Base-by-base conservation (phyloP, 2,113 vertebrate genomes). In the Ammodytes marinus region DNA sequence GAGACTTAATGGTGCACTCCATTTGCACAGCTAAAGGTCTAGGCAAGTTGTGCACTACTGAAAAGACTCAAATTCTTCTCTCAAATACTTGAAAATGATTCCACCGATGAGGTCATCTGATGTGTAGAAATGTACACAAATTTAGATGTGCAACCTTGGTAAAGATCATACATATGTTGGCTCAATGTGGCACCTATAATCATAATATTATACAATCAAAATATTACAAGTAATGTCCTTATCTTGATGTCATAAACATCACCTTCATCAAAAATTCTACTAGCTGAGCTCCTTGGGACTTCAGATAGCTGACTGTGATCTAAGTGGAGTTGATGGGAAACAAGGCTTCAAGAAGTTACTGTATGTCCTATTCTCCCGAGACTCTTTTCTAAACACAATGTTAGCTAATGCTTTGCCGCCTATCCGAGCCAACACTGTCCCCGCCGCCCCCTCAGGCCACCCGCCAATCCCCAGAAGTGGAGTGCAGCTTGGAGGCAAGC, bases 401-500 rank as follows among this genome's bases (percentile, higher is more conserved):
- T 64, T 54, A 74, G 77, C 74, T 83, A 73, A 89, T 27, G 52
- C 47, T 74, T 74, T 63, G 55, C 61, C 11, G 59, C 50, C 59
- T 79, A 57, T 27, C 57, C 7, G 43, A 75, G 75, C 73, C 55
- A 80, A 79, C 69, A 37, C 12, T 37, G 35, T 52, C 49, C 53
- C 74, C 68, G 54, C 77, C 47, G 40, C 53, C 74, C 68, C 58
- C 77, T 43, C 40, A 58, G 76, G 53, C 79, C 14, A 12, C 65
- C 79, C 49, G 69, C 66, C 27, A 27, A 27, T 27, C 80, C 80
- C 67, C 76, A 77, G 64, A 80, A 77, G 80, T 67, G 65, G 58
- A 88, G 80, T 49, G 47, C 42, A 80, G 64, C 91, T 86, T 63
- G 68, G 61, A 89, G 87, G 76, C 75, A 88, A 79, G 82, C 77